Evolutionary conservation across 2,797 vertebrate genomes (phyloP), one percentile per base, ranked within the genome.

Genomic region (Lepilemur ruficaudatus): DNA sequence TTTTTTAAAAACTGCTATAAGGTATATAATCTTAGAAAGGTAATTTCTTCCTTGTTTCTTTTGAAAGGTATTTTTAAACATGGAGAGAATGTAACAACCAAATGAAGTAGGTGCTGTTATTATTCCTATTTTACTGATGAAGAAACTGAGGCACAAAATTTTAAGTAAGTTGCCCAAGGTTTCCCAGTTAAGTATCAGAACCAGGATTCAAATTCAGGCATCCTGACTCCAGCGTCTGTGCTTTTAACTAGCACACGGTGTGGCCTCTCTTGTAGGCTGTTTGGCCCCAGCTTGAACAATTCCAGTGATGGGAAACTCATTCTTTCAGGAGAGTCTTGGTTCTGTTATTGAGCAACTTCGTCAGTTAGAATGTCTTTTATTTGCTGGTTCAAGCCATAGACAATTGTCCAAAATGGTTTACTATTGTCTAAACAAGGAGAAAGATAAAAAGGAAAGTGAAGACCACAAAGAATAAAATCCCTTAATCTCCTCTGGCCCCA

Each of bases 51-150:
- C 52, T 75, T 17, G 41, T 88, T 93, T 96, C 72, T 93, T 94
- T 91, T 88, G 90, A 93, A 94, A 96, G 38, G 13, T 72, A 84
- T 91, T 84, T 96, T 96, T 93, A 91, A 84, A 84, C 32, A 18
- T 59, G 65, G 50, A 92, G 79, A 94, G 81, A 90, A 69, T 10
- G 23, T 90, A 78, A 93, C 30, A 72, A 73, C 81, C 63, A 22
- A 72, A 4, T 63, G 55, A 86, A 38, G 61, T 20, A 50, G 61
- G 67, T 82, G 63, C 55, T 90, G 25, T 87, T 92, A 70, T 89
- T 85, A 67, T 94, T 92, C 30, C 35, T 78, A 12, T 85, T 95
- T 97, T 93, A 83, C 55, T 43, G 32, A 63, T 93, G 43, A 93
- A 83, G 70, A 91, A 91, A 91, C 48, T 61, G 72, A 87, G 67